phyloP scores from a whole-genome alignment of 1,140 invertebrate genomes.

The Achatina immaculata region DNA sequence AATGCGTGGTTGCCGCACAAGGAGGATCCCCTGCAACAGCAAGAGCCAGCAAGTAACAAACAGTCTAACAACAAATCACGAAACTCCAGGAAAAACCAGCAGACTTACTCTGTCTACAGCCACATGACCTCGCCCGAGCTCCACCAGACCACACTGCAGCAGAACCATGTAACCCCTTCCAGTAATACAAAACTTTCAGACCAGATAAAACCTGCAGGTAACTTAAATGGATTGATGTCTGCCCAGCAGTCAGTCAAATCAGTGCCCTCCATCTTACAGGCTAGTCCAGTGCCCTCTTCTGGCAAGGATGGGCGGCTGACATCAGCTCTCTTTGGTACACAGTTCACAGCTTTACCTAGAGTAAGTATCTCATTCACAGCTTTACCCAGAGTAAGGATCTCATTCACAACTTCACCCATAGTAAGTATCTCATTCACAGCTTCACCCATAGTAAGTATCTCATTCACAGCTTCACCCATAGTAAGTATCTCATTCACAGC shows the following conservation, averaged over 20 bases:
- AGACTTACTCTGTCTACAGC: neutral
- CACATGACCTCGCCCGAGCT: slow-evolving; percentile 15
- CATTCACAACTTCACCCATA: neutral
- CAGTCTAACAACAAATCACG: neutral
- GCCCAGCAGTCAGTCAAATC: neutral
- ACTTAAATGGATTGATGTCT: slow-evolving; percentile 6
- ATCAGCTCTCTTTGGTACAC: slow-evolving; percentile 44
- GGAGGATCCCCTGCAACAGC: neutral
- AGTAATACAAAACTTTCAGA: slow-evolving; percentile 6
- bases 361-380: slow-evolving; percentile 26
- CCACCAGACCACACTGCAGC: neutral
- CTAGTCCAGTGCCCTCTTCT: neutral
- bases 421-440: neutral
- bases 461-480: neutral
- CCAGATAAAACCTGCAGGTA: neutral
- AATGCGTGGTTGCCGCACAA: neutral
- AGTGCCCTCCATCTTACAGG: neutral
- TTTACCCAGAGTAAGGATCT: neutral
- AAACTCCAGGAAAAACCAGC: slow-evolving; percentile 6
- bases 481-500: neutral
- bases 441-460: neutral
- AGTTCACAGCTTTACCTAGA: slow-evolving; percentile 45
- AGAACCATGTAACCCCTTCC: neutral
- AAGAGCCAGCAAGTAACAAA: neutral
- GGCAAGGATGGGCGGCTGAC: slow-evolving; percentile 35